Evolutionary conservation across 2,113 vertebrate genomes (phyloP), one percentile per base, ranked within the genome.

Genomic region (Cynopterus brachyotis): DNA sequence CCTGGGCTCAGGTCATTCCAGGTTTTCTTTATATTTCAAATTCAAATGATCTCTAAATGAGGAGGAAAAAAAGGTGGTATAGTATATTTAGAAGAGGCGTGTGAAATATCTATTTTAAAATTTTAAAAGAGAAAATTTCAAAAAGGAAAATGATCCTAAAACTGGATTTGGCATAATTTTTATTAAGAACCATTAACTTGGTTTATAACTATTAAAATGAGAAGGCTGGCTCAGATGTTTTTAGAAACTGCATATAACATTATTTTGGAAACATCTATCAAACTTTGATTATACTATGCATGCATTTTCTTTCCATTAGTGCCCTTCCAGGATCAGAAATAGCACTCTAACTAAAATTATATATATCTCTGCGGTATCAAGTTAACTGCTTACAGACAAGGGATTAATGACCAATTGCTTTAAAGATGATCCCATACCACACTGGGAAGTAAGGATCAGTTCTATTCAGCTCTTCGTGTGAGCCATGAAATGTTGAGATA

Each of bases 91-190:
- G 73, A n/a, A 57, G 40, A 79, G 24, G 28, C 40, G 37, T 80
- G 30, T 70, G 45, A 94, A 92, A 80, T 79, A 79, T n/a, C 32
- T 93, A 37, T 81, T 78, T 86, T 42, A 91, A 94, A 83, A 87
- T 20, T 59, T 88, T 45, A 91, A 69, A 76, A 80, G 53, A 30
- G 37, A 2, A 83, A 13, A 66, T 66, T 47, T 94, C 60, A 78
- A 90, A 82, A 76, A 69, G 22, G 17, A 73, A 84, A 50, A 66
- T 86, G 53, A 76, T 81, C 24, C 70, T 80, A 26, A 95, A 82
- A 60, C 53, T 40, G 13, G 10, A 40, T 83, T 89, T 84, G 67
- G 10, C 45, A 26, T 40, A 4, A 60, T 4, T 92, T 95, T 83
- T 47, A 62, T 81, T 79, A 89, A 89, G 42, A 89, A 55, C 76